Evolutionary conservation across 2,888 invertebrate genomes (phyloP).

Genomic region (Drosophila paracracens): DNA sequence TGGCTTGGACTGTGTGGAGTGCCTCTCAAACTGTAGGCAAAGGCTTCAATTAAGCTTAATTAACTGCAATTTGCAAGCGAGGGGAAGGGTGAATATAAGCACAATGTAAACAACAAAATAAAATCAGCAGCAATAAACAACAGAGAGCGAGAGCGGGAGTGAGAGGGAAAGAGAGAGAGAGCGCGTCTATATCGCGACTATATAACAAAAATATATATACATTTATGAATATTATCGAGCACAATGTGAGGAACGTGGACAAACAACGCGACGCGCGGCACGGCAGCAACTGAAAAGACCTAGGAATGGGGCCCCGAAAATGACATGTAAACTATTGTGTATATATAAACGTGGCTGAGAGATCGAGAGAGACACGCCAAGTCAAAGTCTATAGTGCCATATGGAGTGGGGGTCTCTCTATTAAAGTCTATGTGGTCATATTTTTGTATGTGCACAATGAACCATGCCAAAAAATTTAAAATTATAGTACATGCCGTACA

Average conservation of each 20-base stretch:
- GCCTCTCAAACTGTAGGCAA: slow-evolving; percentile 60
- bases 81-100: neutral
- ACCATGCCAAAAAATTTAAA: slow-evolving; percentile 70
- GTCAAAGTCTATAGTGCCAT: slow-evolving; percentile 52
- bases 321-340: slow-evolving; percentile 35
- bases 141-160: too few relatives aligned
- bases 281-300: slow-evolving; percentile 61
- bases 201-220: slow-evolving; percentile 25
- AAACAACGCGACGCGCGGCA: slow-evolving; percentile 66
- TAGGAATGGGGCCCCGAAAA: slow-evolving; percentile 50
- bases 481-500: slow-evolving; percentile 34
- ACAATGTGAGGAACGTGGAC: slow-evolving; percentile 28
- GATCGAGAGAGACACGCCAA: slow-evolving; percentile 33
- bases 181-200: slow-evolving; percentile 18
- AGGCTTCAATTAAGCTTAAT: slow-evolving; percentile 72
- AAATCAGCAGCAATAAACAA: slow-evolving; percentile 23
- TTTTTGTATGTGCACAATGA: slow-evolving; percentile 69
- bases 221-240: slow-evolving; percentile 18
- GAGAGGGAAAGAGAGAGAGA: neutral
- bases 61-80: slow-evolving; percentile 68
- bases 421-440: slow-evolving; percentile 22
- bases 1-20: slow-evolving; percentile 25
- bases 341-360: slow-evolving; percentile 16
- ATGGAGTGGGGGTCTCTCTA: slow-evolving; percentile 39
- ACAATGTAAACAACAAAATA: slow-evolving; percentile 28